phyloP scores from a whole-genome alignment of 2,113 vertebrate genomes.

The Noctilio leporinus region DNA sequence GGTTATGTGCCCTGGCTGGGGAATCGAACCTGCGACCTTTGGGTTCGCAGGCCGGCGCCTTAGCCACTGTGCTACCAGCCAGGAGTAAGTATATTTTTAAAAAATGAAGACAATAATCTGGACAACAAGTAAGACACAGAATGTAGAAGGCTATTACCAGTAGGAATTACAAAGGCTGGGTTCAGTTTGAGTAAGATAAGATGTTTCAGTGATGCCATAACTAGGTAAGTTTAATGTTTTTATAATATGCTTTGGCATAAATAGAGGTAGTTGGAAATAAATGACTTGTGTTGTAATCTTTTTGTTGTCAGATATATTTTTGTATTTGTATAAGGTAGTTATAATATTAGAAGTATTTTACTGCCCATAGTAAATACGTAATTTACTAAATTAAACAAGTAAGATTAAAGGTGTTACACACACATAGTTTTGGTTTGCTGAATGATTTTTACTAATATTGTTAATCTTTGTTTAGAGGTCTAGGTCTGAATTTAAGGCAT shows the following conservation, averaged over 20 bases:
- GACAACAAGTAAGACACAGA: background rate
- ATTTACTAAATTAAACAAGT: conserved; percentile 35
- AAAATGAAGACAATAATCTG: background rate
- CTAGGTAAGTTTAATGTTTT: background rate
- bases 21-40: no score
- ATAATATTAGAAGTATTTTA: background rate
- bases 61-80: no score
- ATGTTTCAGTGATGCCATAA: background rate
- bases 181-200: background rate
- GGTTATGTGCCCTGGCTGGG: no score
- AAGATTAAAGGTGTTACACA: background rate
- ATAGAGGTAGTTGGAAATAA: background rate
- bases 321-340: background rate
- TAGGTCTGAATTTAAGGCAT: background rate
- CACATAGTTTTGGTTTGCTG: background rate
- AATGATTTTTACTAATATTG: background rate
- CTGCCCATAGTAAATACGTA: background rate
- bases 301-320: conserved; percentile 11
- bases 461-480: background rate
- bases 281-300: background rate
- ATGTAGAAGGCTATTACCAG: background rate
- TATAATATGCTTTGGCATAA: background rate
- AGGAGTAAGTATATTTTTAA: no score
- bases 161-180: background rate
- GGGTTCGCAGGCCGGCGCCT: no score